These are phyloP conservation scores for Meles meles DNA, from an alignment of 2,113 vertebrate genomes.

Conservation along the genomic window DNA sequence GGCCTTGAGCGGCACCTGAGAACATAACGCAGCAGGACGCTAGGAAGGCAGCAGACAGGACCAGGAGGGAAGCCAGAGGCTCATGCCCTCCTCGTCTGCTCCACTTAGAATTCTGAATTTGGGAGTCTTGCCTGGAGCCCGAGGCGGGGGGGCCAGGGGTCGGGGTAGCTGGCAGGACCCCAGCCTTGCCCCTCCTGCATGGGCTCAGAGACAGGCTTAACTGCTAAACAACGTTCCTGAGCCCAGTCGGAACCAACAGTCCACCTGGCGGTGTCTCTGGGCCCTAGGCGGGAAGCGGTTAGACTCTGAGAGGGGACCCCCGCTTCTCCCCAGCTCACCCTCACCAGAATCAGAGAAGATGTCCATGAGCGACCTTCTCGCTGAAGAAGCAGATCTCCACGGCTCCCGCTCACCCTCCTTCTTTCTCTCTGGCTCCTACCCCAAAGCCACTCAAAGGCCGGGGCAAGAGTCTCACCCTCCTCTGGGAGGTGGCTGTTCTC, in stretches of 20 bases:
- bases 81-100: neutral
- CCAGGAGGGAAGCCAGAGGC: neutral
- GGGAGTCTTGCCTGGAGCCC: neutral
- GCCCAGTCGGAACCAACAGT: neutral
- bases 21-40: neutral
- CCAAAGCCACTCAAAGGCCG: neutral
- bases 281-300: too few relatives aligned
- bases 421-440: neutral
- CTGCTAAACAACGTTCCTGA: neutral
- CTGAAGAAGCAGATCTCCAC: neutral
- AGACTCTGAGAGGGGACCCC: neutral
- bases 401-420: neutral
- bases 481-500: too few relatives aligned
- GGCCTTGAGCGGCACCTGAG: neutral
- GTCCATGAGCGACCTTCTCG: neutral
- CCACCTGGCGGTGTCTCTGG: neutral
- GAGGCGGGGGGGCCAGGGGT: neutral
- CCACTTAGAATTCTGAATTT: neutral
- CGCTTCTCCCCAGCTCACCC: too few relatives aligned
- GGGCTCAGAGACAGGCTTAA: neutral
- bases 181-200: neutral
- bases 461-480: neutral
- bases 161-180: neutral
- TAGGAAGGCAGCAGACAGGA: neutral
- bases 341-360: neutral